Evolutionary conservation across 2,797 vertebrate genomes (phyloP).

Genomic region (Acanthurus tractus): DNA sequence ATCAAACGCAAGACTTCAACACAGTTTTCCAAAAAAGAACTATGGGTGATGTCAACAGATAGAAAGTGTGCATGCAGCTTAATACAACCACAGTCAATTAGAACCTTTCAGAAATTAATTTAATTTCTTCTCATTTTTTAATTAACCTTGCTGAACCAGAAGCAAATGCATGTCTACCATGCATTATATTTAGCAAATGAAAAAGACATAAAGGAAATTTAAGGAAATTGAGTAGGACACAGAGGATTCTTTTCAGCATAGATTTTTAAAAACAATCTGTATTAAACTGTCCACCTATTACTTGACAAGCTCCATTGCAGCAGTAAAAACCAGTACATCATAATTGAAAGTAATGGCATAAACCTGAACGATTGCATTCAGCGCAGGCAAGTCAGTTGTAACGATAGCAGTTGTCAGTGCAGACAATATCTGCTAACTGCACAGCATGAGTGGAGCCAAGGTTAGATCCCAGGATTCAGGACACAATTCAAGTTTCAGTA

Average conservation of each 20-base stretch:
- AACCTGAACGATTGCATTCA: conserved; percentile 3
- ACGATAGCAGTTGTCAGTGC: conserved; percentile 37
- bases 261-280: no score
- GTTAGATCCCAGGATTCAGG: conserved; percentile 51
- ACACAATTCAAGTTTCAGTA: conserved; percentile 39
- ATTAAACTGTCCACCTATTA: no score
- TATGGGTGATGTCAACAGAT: no score
- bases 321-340: background rate
- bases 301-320: background rate
- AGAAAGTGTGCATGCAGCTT: no score
- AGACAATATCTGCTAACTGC: conserved; percentile 56
- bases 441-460: conserved; percentile 43
- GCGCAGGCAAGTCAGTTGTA: conserved; percentile 47
- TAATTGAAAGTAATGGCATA: background rate
- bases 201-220: background rate
- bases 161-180: no score
- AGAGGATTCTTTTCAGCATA: no score
- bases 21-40: no score
- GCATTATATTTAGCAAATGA: background rate
- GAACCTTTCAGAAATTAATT: no score
- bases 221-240: background rate
- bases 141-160: no score
- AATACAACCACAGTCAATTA: no score
- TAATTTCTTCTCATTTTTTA: no score
- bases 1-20: no score